A percentile compares a stretch with the other conserved stretches of the same genome.
phyloP scores from a whole-genome alignment of 2,113 vertebrate species.

The Aspiorhynchus laticeps region DNA sequence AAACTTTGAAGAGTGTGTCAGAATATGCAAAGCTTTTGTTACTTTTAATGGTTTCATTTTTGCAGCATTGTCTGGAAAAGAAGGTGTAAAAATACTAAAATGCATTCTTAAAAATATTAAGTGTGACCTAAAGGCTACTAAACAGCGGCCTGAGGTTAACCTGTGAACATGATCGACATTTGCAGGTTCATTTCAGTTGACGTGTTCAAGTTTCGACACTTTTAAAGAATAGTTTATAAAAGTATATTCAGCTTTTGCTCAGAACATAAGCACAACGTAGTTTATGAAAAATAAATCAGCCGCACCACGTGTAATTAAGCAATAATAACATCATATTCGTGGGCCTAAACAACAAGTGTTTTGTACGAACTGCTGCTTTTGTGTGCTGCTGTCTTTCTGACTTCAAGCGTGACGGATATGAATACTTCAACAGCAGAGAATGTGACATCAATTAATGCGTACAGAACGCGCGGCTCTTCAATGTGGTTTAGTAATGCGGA shows the following conservation, averaged over 20 bases:
- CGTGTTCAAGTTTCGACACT: neutral
- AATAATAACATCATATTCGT: neutral
- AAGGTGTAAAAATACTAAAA: neutral
- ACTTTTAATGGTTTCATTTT: neutral
- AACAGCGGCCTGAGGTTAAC: neutral
- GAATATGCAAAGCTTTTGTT: neutral
- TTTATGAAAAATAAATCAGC: neutral
- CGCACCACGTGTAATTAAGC: neutral
- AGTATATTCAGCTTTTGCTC: neutral
- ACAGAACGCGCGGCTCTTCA: neutral
- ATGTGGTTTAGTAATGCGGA: neutral
- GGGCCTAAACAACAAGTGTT: conserved; percentile 11
- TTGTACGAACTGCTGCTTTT: neutral
- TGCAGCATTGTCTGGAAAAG: neutral
- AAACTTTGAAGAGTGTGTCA: neutral
- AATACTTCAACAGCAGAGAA: neutral
- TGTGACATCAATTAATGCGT: neutral
- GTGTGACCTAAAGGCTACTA: neutral
- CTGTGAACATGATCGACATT: neutral
- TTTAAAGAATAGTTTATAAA: neutral
- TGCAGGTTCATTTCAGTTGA: neutral
- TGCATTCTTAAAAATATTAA: neutral
- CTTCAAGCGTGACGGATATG: neutral
- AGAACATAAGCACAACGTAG: neutral
- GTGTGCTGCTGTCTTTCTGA: neutral